phyloP scores from a whole-genome alignment of 2,888 invertebrate species.

The Callinectes sapidus region DNA sequence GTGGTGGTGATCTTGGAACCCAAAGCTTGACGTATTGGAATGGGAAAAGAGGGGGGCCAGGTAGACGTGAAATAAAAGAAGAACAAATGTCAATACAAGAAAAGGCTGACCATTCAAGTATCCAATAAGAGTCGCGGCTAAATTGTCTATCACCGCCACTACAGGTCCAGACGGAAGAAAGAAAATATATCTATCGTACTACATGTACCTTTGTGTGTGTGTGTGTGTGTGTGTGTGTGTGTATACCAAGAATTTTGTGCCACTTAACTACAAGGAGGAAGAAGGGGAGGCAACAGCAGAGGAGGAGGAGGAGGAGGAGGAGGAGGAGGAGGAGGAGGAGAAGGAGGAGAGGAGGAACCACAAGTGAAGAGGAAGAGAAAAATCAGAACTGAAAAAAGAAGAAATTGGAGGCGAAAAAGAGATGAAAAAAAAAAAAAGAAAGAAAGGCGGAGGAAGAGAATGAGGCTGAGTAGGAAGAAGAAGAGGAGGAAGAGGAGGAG shows the following conservation, averaged over 20 bases:
- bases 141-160: too few relatives aligned
- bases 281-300: background rate
- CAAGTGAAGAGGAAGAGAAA: background rate
- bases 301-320: background rate
- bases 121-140: too few relatives aligned
- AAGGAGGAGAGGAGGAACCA: background rate
- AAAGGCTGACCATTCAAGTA: too few relatives aligned
- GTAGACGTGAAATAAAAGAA: too few relatives aligned
- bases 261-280: background rate
- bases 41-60: too few relatives aligned
- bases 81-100: too few relatives aligned
- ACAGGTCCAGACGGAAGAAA: too few relatives aligned
- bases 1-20: too few relatives aligned
- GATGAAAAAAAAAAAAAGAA: too few relatives aligned
- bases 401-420: background rate
- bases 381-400: background rate
- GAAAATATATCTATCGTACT: too few relatives aligned
- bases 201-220: conserved; percentile 30
- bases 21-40: too few relatives aligned
- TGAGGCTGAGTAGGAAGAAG: background rate
- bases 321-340: background rate
- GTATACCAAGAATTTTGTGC: background rate
- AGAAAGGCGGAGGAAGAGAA: background rate
- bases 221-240: conserved; percentile 38
- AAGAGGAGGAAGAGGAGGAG: background rate